These are phyloP conservation scores for Monodelphis domestica DNA, from an alignment of 2,797 vertebrate species.

Conservation along the genomic window DNA sequence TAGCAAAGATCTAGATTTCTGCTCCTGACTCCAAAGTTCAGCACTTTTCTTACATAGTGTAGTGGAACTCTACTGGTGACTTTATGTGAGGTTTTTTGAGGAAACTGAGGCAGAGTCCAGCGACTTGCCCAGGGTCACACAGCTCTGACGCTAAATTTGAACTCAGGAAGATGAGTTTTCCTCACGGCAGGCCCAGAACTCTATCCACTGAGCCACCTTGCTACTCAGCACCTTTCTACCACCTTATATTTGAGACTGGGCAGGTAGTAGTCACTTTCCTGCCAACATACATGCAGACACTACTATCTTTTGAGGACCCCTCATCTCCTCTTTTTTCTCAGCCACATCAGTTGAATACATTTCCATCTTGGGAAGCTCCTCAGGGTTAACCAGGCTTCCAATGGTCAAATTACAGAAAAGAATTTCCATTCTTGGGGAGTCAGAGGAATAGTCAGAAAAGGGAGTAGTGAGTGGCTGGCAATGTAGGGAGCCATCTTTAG, in stretches of 20 bases:
- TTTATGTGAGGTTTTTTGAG: background rate
- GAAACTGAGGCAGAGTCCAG: background rate
- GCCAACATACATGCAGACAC: background rate
- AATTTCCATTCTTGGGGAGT: background rate
- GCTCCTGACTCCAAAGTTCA: background rate
- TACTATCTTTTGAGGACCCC: background rate
- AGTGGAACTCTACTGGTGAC: too few species aligned
- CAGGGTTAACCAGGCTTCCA: background rate
- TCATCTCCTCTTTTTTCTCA: background rate
- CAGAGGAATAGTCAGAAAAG: background rate
- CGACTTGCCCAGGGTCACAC: background rate
- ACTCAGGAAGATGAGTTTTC: background rate
- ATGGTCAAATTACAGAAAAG: background rate
- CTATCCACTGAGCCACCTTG: background rate
- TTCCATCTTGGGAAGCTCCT: background rate
- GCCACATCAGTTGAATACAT: background rate
- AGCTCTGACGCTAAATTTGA: background rate
- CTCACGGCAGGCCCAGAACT: background rate
- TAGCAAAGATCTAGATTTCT: background rate
- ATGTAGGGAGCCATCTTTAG: background rate
- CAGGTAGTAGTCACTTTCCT: background rate
- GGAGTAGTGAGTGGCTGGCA: background rate
- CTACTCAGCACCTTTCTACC: background rate
- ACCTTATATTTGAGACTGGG: background rate
- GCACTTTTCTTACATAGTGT: background rate